These are phyloP conservation scores for Propithecus coquereli DNA, from an alignment of 2,113 vertebrate species.

Conservation along the genomic window DNA sequence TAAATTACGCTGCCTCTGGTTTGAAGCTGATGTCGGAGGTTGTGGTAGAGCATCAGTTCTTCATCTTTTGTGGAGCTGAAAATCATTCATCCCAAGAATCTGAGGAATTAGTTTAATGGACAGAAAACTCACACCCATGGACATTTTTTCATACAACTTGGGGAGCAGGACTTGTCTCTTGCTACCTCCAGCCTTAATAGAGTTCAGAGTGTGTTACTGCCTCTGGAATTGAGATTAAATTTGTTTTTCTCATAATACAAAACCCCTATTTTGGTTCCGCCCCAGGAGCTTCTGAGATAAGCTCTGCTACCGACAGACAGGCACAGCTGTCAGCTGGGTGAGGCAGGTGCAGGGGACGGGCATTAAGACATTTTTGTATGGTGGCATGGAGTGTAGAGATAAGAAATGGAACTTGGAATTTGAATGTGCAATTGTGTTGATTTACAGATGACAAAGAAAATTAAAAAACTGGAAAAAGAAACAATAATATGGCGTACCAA, in stretches of 20 bases:
- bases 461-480: slow-evolving; percentile 99
- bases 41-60: neutral
- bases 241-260: neutral
- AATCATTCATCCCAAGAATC: neutral
- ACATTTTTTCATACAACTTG: neutral
- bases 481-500: slow-evolving; percentile 97
- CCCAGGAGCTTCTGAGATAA: neutral
- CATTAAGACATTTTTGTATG: neutral
- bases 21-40: neutral
- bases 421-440: slow-evolving; percentile 29
- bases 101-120: neutral
- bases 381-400: no score
- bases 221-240: neutral
- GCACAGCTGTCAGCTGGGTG: neutral
- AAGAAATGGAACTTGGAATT: neutral
- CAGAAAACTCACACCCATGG: neutral
- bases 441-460: slow-evolving; percentile 98
- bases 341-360: neutral
- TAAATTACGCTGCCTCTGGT: neutral
- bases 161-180: neutral
- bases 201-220: neutral
- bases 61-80: neutral
- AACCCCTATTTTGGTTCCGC: neutral
- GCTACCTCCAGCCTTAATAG: no score
- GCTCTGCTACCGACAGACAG: neutral